Evolutionary conservation across 2,797 vertebrate species (phyloP), one percentile per base, ranked within the genome.

Genomic region (Coregonus suidteri): DNA sequence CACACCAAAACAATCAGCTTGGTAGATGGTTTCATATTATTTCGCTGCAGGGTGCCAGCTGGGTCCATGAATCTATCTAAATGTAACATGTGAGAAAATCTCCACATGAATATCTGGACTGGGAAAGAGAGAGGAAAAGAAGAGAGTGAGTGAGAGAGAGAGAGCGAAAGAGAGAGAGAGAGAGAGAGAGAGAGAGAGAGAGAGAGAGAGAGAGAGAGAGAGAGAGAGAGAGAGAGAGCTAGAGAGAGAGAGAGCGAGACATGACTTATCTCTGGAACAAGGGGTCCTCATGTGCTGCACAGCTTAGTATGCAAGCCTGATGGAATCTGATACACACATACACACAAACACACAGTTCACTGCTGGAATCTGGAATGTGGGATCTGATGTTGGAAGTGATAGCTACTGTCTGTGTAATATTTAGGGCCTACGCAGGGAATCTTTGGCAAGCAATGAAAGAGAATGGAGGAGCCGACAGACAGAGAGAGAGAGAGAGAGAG

Each of bases 351-450:
- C 59, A 25, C 59, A 64, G 59, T 20, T 64, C 59, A 64, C 59
- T 64, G 83, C 90, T 94, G 93, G 96, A 98, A 98, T 98, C 92
- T 97, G 96, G 96, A 92, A 92, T 93, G 88, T 96, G 94, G 97
- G 97, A 98, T 98, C 93, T 96, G 95, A 95, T 96, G 96, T 97
- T 97, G 97, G 96, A 98, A 97, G 95, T 93, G 95, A 97, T 97
- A 95, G 97, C 98, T 99, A 99, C 97, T 97, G 98, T 98, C 97
- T 97, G 95, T 96, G 96, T 95, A 97, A 98, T 97, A 98, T 98
- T 98, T 98, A 97, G 96, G 96, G 94, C 95, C 93, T 93, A 96
- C 95, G 95, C 95, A 95, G 92, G 94, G 93, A 96, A 95, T 94
- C 95, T 95, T 95, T 98, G 97, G 96, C 97, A 97, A 92, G 94